phyloP scores from a whole-genome alignment of 2,797 vertebrate species.

The Halcyon badia region DNA sequence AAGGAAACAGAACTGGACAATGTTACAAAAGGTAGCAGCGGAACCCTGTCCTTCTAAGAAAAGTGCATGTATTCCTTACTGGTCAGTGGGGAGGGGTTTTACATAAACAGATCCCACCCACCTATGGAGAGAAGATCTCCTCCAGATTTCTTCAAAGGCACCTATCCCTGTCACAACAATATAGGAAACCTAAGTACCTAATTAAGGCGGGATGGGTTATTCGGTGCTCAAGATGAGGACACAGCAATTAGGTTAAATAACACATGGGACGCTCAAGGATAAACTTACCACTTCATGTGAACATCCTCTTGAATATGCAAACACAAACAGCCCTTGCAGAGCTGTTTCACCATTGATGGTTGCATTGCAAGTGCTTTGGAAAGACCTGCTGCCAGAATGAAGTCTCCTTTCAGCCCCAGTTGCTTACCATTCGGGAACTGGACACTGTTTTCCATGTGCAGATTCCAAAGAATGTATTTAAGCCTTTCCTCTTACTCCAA shows the following conservation, averaged over 20 bases:
- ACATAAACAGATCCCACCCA: background rate
- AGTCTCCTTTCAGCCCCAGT: background rate
- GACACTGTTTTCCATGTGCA: background rate
- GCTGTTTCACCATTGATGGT: background rate
- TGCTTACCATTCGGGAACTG: background rate
- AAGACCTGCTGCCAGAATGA: background rate
- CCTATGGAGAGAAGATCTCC: background rate
- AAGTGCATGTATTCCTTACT: background rate
- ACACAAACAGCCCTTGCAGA: background rate
- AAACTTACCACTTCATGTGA: background rate
- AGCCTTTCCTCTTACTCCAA: background rate
- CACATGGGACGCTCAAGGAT: background rate
- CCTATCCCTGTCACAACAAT: background rate
- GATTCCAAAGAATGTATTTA: background rate
- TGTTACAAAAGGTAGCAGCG: background rate
- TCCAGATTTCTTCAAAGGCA: background rate
- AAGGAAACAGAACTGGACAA: background rate
- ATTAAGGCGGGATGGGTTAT: background rate
- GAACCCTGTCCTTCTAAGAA: background rate
- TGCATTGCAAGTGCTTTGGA: background rate
- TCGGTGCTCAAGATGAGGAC: background rate
- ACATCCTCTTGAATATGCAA: background rate
- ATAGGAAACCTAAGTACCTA: background rate
- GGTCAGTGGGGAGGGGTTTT: background rate
- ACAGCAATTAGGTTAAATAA: background rate